These are phyloP conservation scores for Potamilus streckersoni DNA, from an alignment of 1,140 invertebrate species.

Conservation along the genomic window DNA sequence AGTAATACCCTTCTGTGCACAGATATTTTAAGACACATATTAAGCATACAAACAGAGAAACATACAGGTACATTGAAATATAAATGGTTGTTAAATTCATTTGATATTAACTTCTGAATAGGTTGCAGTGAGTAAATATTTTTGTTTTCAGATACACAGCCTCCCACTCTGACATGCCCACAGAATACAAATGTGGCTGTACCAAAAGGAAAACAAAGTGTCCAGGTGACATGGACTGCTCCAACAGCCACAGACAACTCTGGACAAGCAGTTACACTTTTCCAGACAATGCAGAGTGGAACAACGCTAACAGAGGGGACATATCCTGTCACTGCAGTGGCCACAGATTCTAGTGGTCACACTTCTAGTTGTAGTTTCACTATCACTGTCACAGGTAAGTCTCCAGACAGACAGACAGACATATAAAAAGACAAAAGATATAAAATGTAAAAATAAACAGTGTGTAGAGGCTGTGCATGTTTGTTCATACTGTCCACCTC, in stretches of 20 bases:
- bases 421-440: background rate
- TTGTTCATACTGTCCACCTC: no score
- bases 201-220: constrained; percentile 28
- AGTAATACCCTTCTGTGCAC: no score
- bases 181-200: constrained; percentile 26
- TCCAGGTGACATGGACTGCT: constrained; percentile 32
- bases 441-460: background rate
- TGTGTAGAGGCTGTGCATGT: no score
- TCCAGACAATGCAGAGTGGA: constrained; percentile 38
- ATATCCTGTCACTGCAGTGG: constrained; percentile 40
- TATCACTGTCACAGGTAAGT: constrained; percentile 45
- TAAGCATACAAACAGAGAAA: no score
- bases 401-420: background rate
- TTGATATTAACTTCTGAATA: no score
- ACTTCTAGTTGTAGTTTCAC: constrained; percentile 38
- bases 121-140: background rate
- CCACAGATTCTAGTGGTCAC: constrained; percentile 32
- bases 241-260: constrained; percentile 37
- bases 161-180: constrained; percentile 38
- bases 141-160: constrained; percentile 28
- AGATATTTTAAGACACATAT: no score
- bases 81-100: no score
- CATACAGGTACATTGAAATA: no score
- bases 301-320: constrained; percentile 39
- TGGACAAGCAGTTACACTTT: constrained; percentile 25